Evolutionary conservation across 2,797 vertebrate genomes (phyloP).

Genomic region (Naso thynnoides): DNA sequence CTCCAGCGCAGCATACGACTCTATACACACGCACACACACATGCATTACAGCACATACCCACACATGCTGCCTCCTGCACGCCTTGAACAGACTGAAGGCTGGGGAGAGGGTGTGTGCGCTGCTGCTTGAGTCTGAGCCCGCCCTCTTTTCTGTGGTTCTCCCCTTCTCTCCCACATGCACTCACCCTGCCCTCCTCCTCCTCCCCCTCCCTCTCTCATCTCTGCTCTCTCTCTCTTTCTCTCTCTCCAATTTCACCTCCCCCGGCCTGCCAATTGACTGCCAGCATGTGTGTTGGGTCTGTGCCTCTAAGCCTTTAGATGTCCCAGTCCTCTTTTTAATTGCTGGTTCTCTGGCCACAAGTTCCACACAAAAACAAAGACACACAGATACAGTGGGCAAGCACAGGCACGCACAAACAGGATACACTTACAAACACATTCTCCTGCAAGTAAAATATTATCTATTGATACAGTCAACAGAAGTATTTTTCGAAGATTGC

Average conservation of each 20-base stretch:
- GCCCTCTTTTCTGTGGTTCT: slow-evolving; percentile 63
- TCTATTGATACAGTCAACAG: not conserved
- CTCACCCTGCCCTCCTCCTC: slow-evolving; percentile 52
- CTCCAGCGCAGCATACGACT: slow-evolving; percentile 47
- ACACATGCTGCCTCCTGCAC: slow-evolving; percentile 73
- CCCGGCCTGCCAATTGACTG: slow-evolving; percentile 77
- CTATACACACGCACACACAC: slow-evolving; percentile 33
- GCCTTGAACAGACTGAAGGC: slow-evolving; percentile 71
- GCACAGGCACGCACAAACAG: slow-evolving; percentile 18
- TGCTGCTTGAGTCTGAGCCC: slow-evolving; percentile 65
- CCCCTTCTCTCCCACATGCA: slow-evolving; percentile 47
- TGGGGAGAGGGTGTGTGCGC: slow-evolving; percentile 65
- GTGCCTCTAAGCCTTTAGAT: slow-evolving; percentile 76
- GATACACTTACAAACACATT: slow-evolving; percentile 2
- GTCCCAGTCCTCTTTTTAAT: slow-evolving; percentile 79
- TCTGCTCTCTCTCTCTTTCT: slow-evolving; percentile 25
- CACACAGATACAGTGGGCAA: slow-evolving; percentile 40
- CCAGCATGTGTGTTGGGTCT: slow-evolving; percentile 77
- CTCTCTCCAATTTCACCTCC: slow-evolving; percentile 77
- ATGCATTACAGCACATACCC: slow-evolving; percentile 53
- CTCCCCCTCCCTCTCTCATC: slow-evolving; percentile 15
- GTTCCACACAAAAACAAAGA: slow-evolving; percentile 57
- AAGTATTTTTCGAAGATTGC: not conserved
- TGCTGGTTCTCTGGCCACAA: slow-evolving; percentile 69
- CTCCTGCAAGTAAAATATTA: not conserved